A percentile compares a stretch with the other conserved stretches of the same genome.
Conservation (phyloP, 1,140 invertebrate species). For the Tetraneura akinire region DNA sequence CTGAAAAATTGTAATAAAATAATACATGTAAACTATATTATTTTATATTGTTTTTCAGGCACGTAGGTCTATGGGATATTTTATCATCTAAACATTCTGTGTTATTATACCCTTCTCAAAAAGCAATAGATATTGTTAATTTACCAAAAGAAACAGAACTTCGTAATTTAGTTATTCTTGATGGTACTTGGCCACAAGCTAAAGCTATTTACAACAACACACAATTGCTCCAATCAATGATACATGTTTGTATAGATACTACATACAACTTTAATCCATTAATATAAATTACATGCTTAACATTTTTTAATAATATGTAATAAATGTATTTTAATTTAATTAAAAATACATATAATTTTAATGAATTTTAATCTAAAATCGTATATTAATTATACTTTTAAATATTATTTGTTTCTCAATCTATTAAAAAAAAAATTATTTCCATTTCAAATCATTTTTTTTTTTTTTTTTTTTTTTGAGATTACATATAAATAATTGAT, state of each 20-base stretch:
- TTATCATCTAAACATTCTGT: conserved; percentile 72
- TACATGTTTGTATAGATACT: conserved; percentile 59
- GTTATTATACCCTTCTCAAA: conserved; percentile 79
- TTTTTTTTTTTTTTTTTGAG: too few relatives aligned
- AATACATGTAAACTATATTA: background rate
- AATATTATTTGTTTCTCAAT: too few relatives aligned
- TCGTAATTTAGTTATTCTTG: conserved; percentile 72
- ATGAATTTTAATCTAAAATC: too few relatives aligned
- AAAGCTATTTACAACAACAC: conserved; percentile 80
- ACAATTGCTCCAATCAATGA: conserved; percentile 67
- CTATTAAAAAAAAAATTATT: too few relatives aligned
- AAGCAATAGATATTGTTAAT: conserved; percentile 68
- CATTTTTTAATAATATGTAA: too few relatives aligned
- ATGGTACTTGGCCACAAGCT: conserved; percentile 94
- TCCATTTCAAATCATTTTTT: too few relatives aligned
- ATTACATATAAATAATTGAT: too few relatives aligned
- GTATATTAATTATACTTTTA: too few relatives aligned
- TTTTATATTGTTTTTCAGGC: conserved; percentile 59
- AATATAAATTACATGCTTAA: too few relatives aligned
- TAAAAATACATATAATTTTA: too few relatives aligned
- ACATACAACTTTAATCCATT: too few relatives aligned
- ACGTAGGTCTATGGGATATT: conserved; percentile 70
- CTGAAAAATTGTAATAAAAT: background rate
- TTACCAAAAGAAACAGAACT: conserved; percentile 57
- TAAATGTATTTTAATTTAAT: too few relatives aligned